Conservation (phyloP, 1,140 invertebrate genomes). For the Drosophila pachea region DNA sequence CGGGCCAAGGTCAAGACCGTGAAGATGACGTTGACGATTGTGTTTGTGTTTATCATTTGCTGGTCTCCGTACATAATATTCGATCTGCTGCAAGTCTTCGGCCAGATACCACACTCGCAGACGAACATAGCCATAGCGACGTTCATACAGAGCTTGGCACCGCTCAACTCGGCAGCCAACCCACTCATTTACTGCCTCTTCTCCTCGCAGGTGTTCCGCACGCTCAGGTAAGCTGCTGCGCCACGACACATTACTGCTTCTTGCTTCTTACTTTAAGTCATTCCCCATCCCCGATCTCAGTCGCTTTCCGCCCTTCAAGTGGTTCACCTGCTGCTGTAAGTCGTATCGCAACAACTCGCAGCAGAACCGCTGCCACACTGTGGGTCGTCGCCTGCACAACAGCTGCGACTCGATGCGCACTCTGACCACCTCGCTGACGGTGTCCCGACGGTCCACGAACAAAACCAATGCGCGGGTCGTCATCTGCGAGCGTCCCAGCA, state of each 20-base stretch:
- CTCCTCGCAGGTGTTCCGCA: constrained; percentile 92
- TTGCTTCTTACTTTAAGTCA: not conserved
- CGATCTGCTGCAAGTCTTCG: constrained; percentile 94
- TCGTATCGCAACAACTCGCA: constrained; percentile 71
- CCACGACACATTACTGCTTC: not conserved
- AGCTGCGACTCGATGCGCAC: constrained; percentile 78
- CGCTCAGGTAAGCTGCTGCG: constrained; percentile 85
- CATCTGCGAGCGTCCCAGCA: constrained; percentile 71
- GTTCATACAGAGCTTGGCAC: constrained; percentile 95
- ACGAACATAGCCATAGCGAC: constrained; percentile 91
- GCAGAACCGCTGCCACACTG: constrained; percentile 68
- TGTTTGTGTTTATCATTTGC: constrained; percentile 96
- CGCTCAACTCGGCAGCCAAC: constrained; percentile 95
- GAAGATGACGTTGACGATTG: constrained; percentile 98
- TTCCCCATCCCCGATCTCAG: constrained; percentile 48
- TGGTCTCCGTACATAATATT: constrained; percentile 98
- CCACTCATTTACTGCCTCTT: constrained; percentile 97
- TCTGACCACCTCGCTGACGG: constrained; percentile 74
- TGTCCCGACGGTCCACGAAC: constrained; percentile 70
- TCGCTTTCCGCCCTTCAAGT: constrained; percentile 79
- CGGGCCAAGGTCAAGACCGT: constrained; percentile 97
- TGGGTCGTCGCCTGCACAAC: constrained; percentile 71
- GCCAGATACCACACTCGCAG: constrained; percentile 88
- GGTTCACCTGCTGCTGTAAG: constrained; percentile 79
- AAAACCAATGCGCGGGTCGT: constrained; percentile 71